Percentiles rank a stretch among this genome's conserved stretches.
Evolutionary conservation across 64 coral and sea anemone genomes (phyloP).

Genomic region (Anthopleura sola): DNA sequence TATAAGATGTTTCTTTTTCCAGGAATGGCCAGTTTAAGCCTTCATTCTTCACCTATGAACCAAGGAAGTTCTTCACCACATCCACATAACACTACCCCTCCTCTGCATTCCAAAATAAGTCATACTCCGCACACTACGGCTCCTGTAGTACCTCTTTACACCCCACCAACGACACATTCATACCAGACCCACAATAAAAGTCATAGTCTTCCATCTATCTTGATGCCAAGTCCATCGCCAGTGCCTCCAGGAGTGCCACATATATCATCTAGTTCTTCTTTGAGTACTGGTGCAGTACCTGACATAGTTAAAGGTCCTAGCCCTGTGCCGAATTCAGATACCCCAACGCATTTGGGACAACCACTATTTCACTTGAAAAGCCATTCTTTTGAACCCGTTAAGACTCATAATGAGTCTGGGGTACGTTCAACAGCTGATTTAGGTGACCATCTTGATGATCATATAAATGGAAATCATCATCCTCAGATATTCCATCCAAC

Average conservation of each 20-base stretch:
- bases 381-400: slow-evolving; percentile 82
- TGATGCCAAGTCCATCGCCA: neutral
- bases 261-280: slow-evolving; percentile 22
- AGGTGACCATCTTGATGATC: slow-evolving; percentile 66
- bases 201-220: neutral
- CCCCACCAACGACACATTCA: slow-evolving; percentile 5
- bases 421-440: slow-evolving; percentile 88
- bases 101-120: neutral
- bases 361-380: slow-evolving; percentile 77
- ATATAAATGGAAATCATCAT: neutral
- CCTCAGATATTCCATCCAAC: slow-evolving; percentile 69
- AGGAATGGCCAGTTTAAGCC: slow-evolving; percentile 23
- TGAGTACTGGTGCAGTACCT: slow-evolving; percentile 6
- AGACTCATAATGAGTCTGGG: slow-evolving; percentile 43
- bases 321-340: neutral
- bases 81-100: neutral
- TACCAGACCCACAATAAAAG: slow-evolving; percentile 3
- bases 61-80: neutral
- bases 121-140: neutral
- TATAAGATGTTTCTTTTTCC: neutral
- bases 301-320: neutral
- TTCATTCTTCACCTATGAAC: slow-evolving; percentile 11
- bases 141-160: slow-evolving; percentile 25
- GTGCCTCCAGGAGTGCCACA: slow-evolving; percentile 11
- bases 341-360: slow-evolving; percentile 69